Conservation (phyloP, 2,113 vertebrate genomes). For the Otolemur garnettii region DNA sequence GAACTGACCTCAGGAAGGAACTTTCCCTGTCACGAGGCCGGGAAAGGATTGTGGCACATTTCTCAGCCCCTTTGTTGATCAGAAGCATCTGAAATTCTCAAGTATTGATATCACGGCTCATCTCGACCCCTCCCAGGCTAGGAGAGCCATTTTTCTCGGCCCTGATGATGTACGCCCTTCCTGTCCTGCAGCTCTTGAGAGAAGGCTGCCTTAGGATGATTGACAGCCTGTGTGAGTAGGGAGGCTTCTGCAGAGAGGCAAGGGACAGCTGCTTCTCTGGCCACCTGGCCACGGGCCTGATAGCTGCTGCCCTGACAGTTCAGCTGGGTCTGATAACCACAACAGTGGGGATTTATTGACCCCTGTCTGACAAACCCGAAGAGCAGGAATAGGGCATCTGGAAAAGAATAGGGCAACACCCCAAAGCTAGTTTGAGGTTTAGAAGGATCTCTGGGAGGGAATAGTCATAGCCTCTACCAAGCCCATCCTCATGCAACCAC, state of each 20-base stretch:
- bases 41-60: fast-evolving
- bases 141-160: not conserved
- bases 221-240: not conserved
- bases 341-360: not conserved
- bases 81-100: not conserved
- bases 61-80: not conserved
- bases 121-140: not conserved
- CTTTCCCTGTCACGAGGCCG: too few species aligned
- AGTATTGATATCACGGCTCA: not conserved
- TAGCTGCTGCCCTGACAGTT: not conserved
- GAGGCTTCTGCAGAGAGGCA: not conserved
- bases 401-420: not conserved
- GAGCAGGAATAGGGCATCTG: not conserved
- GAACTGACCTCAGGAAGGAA: not conserved
- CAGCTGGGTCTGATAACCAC: not conserved
- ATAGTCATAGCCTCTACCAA: fast-evolving
- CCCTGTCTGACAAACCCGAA: not conserved
- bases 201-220: not conserved
- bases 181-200: not conserved
- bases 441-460: not conserved
- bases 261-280: not conserved
- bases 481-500: not conserved
- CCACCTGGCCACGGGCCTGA: not conserved
- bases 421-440: not conserved
- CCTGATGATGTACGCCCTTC: not conserved